These are phyloP conservation scores for Bufo bufo DNA, from an alignment of 2,113 vertebrate genomes.

Conservation along the genomic window DNA sequence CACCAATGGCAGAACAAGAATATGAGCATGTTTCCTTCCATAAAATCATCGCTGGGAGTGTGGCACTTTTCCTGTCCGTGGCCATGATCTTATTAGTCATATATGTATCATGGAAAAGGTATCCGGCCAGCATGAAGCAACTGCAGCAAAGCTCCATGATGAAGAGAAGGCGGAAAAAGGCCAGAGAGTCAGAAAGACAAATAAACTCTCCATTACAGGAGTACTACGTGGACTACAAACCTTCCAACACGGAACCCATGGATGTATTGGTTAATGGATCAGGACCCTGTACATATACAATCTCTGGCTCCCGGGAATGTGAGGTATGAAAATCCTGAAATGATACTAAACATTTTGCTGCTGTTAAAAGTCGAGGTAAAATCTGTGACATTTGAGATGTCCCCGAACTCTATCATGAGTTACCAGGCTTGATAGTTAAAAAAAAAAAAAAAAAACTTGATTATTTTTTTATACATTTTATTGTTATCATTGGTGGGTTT, in stretches of 20 bases:
- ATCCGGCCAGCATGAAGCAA: constrained; percentile 94
- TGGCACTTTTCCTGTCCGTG: constrained; percentile 92
- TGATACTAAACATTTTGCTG: constrained; percentile 64
- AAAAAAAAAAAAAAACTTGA: constrained; percentile 20
- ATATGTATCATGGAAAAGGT: constrained; percentile 96
- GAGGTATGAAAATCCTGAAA: constrained; percentile 92
- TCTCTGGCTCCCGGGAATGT: constrained; percentile 98
- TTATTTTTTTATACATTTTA: constrained; percentile 48
- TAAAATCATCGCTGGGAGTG: constrained; percentile 93
- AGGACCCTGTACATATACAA: constrained; percentile 96
- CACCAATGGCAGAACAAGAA: constrained; percentile 80
- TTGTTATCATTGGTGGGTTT: constrained; percentile 57
- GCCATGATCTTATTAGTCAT: constrained; percentile 95
- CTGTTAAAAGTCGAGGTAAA: constrained; percentile 95
- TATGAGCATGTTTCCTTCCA: constrained; percentile 94
- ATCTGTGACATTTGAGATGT: constrained; percentile 80
- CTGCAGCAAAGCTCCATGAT: constrained; percentile 91
- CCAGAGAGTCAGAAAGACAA: constrained; percentile 87
- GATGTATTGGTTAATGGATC: constrained; percentile 98
- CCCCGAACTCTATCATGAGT: constrained; percentile 73
- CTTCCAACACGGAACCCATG: constrained; percentile 96
- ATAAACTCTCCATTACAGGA: constrained; percentile 96
- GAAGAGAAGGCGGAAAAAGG: constrained; percentile 91
- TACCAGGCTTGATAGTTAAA: constrained; percentile 61
- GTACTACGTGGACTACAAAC: constrained; percentile 99